A percentile compares a stretch with the other conserved stretches of the same genome.
These are phyloP conservation scores for Cyanoliseus patagonus DNA, from an alignment of 2,113 vertebrate genomes.

Conservation along the genomic window DNA sequence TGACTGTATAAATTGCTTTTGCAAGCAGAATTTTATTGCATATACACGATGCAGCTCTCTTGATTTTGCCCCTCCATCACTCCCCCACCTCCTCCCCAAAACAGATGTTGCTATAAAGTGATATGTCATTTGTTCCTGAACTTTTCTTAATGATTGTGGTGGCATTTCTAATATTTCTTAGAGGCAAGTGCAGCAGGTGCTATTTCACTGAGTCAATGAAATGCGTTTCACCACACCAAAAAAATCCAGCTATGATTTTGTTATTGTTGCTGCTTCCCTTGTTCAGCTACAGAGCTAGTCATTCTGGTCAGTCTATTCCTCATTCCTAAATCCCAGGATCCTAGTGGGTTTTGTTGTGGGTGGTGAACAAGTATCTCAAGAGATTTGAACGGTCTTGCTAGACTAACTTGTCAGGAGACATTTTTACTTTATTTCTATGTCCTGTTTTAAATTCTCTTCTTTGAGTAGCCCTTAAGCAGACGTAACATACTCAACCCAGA, in stretches of 20 bases:
- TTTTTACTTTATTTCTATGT: not conserved
- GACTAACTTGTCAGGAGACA: not conserved
- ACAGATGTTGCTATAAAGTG: slow-evolving; percentile 20
- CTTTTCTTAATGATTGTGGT: slow-evolving; percentile 27
- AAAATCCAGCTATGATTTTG: not conserved
- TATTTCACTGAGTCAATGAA: not conserved
- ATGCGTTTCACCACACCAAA: not conserved
- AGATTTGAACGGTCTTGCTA: not conserved
- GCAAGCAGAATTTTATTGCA: not conserved
- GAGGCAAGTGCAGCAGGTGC: slow-evolving; percentile 28
- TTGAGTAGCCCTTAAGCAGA: not conserved
- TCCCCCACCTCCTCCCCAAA: not conserved
- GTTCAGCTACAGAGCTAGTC: not conserved
- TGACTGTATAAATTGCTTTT: not conserved
- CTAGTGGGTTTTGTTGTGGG: not conserved
- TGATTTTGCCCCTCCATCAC: not conserved
- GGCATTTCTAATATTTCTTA: slow-evolving; percentile 54
- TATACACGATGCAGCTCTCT: not conserved
- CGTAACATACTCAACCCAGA: not conserved
- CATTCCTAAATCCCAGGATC: not conserved
- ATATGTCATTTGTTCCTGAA: slow-evolving; percentile 21
- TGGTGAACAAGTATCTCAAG: not conserved
- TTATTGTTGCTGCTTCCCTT: not conserved
- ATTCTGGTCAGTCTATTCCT: not conserved
- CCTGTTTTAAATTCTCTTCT: not conserved